Conservation (phyloP, 2,888 invertebrate species). For the Leptinotarsa tumamoca region DNA sequence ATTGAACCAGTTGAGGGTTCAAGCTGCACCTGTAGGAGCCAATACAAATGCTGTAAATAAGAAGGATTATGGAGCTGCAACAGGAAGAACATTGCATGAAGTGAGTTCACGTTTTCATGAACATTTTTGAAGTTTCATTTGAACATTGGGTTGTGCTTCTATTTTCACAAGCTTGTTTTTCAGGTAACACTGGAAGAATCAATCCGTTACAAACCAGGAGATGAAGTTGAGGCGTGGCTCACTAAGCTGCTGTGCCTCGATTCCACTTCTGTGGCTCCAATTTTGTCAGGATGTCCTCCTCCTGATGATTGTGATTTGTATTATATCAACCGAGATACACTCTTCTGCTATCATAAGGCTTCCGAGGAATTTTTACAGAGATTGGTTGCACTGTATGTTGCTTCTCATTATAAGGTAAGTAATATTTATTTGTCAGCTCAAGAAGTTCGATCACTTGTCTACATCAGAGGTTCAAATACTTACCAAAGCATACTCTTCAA, state of each 20-base stretch:
- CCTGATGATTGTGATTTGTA: constrained; percentile 91
- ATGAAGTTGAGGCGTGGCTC: constrained; percentile 92
- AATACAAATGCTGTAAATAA: constrained; percentile 67
- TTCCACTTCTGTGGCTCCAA: constrained; percentile 76
- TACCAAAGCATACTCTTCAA: too few relatives aligned
- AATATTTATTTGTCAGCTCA: too few relatives aligned
- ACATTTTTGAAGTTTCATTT: too few relatives aligned
- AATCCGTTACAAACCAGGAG: constrained; percentile 90
- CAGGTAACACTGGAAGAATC: constrained; percentile 90
- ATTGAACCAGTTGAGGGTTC: constrained; percentile 84
- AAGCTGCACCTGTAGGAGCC: constrained; percentile 70
- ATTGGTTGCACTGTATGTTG: constrained; percentile 92
- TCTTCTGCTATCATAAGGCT: constrained; percentile 96
- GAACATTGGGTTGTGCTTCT: too few relatives aligned
- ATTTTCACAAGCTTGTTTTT: background rate
- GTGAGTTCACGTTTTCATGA: constrained; percentile 62
- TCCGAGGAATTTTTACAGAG: constrained; percentile 93
- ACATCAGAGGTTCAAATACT: too few relatives aligned
- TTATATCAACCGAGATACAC: constrained; percentile 89
- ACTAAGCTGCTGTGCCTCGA: constrained; percentile 92
- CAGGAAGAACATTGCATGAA: constrained; percentile 70
- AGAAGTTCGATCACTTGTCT: too few relatives aligned
- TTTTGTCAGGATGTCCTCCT: constrained; percentile 86
- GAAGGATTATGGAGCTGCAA: constrained; percentile 65
- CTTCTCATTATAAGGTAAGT: constrained; percentile 94